Base-by-base conservation (phyloP, 2,113 vertebrate genomes). In the Alexandromys fortis region DNA sequence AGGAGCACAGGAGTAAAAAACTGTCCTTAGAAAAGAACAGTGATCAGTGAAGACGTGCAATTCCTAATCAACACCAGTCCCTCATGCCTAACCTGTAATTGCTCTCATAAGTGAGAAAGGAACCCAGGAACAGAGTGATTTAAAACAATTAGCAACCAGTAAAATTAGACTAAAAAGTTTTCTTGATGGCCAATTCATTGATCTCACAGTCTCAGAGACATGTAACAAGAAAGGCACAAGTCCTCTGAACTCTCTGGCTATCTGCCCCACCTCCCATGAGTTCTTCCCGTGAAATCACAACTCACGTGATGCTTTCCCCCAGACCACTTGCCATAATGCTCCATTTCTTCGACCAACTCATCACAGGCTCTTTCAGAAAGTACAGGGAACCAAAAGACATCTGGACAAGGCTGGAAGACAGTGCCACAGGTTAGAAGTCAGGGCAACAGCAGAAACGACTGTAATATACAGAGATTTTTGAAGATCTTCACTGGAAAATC, bases 341-440 rank as follows among this genome's bases (percentile, higher is more conserved):
- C 99, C 99, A 99, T 99, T 98, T 99, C 99, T 96, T 99, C 98
- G 2, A 99, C 99, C 73, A 99, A 58, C 95, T 99, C 99, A 97
- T 99, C 99, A 97, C 99, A 99, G 86, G 99, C 99, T 82, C 98
- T 93, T 86, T 99, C 99, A 52, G 99, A 99, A 98, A 99, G 99
- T 96, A 99, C 99, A 10, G 99, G 99, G 97, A 99, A 99, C 99
- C 99, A 99, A 98, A 99, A 99, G 30, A 99, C 99, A 99, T 99
- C 99, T 97, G 99, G 99, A 97, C 99, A 99, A 0, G 99, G 99
- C 99, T 99, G 97, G 45, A 98, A 98, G 16, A 94, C 3, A 79
- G 28, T 3, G 17, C 45, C 55, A 79, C 52, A 28, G 49, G 49
- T 92, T 47, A 97, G 58, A 52, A 87, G n/a, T 68, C 75, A 42